phyloP scores from a whole-genome alignment of 2,113 vertebrate genomes.

The Vulpes lagopus region DNA sequence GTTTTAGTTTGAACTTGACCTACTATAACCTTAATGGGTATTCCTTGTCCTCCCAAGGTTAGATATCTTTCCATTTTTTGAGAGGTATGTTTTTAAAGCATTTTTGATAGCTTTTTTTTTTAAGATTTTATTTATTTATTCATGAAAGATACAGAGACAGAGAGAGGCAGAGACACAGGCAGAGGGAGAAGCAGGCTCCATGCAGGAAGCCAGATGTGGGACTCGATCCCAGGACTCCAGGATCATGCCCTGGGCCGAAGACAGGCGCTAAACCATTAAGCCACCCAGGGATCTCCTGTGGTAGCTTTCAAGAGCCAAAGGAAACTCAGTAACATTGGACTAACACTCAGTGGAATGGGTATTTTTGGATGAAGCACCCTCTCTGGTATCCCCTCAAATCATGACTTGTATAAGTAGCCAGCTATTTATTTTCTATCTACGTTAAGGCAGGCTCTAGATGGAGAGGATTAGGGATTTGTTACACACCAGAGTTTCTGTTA shows the following conservation, averaged over 20 bases:
- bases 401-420: background rate
- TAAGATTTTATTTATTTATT: too few relatives aligned
- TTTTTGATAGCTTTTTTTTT: background rate
- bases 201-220: too few relatives aligned
- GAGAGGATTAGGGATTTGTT: background rate
- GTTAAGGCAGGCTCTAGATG: background rate
- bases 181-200: too few relatives aligned
- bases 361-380: conserved; percentile 27
- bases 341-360: background rate
- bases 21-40: background rate
- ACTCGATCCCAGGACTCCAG: too few relatives aligned
- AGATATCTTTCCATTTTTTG: conserved; percentile 11
- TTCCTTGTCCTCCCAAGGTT: background rate
- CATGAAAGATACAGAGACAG: too few relatives aligned
- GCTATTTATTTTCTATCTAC: background rate
- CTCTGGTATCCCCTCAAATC: background rate
- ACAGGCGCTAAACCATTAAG: too few relatives aligned
- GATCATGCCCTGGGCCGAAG: too few relatives aligned
- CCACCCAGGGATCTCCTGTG: background rate
- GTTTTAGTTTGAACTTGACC: conserved; percentile 14
- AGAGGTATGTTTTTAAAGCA: conserved; percentile 24
- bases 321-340: background rate
- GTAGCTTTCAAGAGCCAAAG: background rate
- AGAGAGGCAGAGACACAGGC: too few relatives aligned
- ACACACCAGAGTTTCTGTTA: background rate